Conservation (phyloP, 2,113 vertebrate genomes). For the Dissostichus mawsoni region DNA sequence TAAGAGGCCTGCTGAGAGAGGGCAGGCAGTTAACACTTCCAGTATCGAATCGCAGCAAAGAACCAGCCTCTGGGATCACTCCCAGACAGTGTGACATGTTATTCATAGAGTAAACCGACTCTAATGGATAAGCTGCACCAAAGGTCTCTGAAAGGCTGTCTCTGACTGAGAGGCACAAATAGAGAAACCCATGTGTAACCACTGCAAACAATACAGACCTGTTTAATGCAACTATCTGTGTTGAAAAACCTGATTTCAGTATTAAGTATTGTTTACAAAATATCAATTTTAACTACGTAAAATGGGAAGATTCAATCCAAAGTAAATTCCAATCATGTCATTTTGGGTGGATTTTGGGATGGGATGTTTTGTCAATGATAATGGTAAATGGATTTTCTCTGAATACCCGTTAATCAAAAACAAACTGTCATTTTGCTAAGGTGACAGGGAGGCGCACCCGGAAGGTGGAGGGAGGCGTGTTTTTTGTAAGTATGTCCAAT, state of each 20-base stretch:
- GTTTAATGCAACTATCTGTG: background rate
- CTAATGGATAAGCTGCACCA: conserved; percentile 29
- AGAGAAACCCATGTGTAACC: background rate
- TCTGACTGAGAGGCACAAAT: background rate
- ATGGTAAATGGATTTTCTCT: background rate
- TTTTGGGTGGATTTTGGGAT: background rate
- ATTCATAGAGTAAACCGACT: conserved; percentile 70
- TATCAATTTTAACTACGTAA: too few species aligned
- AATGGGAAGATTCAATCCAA: too few species aligned
- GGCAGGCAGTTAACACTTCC: conserved; percentile 62
- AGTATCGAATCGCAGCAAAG: conserved; percentile 65
- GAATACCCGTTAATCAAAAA: conserved; percentile 43
- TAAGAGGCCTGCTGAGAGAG: conserved; percentile 20
- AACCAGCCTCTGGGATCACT: conserved; percentile 26
- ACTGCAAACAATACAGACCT: background rate
- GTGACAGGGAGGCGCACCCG: conserved; percentile 82
- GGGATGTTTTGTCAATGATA: background rate
- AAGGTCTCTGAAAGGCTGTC: conserved; percentile 37
- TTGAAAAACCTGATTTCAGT: too few species aligned
- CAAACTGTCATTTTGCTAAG: conserved; percentile 82
- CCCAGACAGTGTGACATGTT: conserved; percentile 54
- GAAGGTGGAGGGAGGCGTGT: conserved; percentile 87
- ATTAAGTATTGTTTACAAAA: too few species aligned
- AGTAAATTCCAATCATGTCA: too few species aligned
- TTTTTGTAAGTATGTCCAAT: conserved; percentile 85